A percentile compares a stretch with the other conserved stretches of the same genome.
Evolutionary conservation across 1,140 invertebrate genomes (phyloP).

Genomic region (Drosophila tristis): DNA sequence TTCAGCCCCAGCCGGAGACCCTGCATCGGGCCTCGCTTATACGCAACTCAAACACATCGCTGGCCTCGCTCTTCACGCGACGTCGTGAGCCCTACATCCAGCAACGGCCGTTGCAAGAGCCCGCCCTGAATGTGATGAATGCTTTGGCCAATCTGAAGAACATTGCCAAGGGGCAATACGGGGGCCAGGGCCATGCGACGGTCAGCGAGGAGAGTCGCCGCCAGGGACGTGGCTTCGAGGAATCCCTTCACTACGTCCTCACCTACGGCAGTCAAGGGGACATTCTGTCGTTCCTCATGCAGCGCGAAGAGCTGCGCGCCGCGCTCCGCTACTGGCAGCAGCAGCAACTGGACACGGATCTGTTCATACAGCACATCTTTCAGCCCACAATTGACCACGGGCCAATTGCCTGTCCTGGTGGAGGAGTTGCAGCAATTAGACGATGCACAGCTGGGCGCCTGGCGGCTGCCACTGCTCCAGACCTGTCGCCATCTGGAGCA

Average conservation of each 20-base stretch:
- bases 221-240: constrained; percentile 87
- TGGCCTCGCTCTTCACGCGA: constrained; percentile 67
- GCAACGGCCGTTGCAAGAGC: constrained; percentile 85
- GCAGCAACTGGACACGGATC: constrained; percentile 87
- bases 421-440: constrained; percentile 85
- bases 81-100: constrained; percentile 83
- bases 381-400: constrained; percentile 87
- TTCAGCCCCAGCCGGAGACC: constrained; percentile 74
- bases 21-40: constrained; percentile 72
- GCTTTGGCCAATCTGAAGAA: constrained; percentile 85
- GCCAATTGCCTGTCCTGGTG: constrained; percentile 86
- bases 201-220: constrained; percentile 79
- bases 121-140: constrained; percentile 86
- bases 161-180: constrained; percentile 86
- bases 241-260: constrained; percentile 89
- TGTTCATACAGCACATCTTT: constrained; percentile 89
- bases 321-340: constrained; percentile 88
- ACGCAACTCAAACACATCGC: constrained; percentile 70
- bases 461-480: constrained; percentile 88
- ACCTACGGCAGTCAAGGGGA: constrained; percentile 89
- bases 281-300: constrained; percentile 89
- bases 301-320: constrained; percentile 86
- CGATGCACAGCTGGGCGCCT: constrained; percentile 87
- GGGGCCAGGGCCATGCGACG: constrained; percentile 54
- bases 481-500: constrained; percentile 88